These are phyloP conservation scores for Seriola aureovittata DNA, from an alignment of 2,113 vertebrate genomes.

Conservation along the genomic window DNA sequence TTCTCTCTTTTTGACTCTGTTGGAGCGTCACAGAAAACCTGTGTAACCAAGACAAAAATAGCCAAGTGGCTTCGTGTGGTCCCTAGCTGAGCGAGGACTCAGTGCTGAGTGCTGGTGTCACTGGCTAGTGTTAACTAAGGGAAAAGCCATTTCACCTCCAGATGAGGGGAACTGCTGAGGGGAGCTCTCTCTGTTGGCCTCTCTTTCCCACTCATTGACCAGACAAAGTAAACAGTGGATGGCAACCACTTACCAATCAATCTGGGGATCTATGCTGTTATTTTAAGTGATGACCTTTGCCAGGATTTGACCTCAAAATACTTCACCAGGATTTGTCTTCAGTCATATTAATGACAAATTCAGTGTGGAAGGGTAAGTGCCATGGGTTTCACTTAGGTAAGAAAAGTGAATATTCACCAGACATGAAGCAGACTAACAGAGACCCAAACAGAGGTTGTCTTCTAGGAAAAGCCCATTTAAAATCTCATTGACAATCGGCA, in stretches of 20 bases:
- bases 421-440: no score
- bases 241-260: not conserved
- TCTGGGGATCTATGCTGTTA: not conserved
- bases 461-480: no score
- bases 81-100: not conserved
- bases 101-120: slow-evolving; percentile 11
- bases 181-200: slow-evolving; percentile 1
- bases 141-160: not conserved
- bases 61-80: not conserved
- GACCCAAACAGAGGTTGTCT: no score
- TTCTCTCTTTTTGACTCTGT: slow-evolving; percentile 8
- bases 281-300: slow-evolving; percentile 13
- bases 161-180: not conserved
- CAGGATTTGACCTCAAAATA: not conserved
- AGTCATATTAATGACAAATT: not conserved
- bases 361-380: not conserved
- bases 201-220: not conserved
- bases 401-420: no score
- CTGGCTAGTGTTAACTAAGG: slow-evolving; percentile 14
- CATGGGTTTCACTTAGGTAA: not conserved
- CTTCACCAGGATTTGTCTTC: not conserved
- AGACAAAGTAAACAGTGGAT: not conserved
- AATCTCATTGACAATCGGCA: no score
- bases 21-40: not conserved
- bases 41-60: slow-evolving; percentile 28